phyloP scores from a whole-genome alignment of 1,140 invertebrate species.

The Sipha flava region DNA sequence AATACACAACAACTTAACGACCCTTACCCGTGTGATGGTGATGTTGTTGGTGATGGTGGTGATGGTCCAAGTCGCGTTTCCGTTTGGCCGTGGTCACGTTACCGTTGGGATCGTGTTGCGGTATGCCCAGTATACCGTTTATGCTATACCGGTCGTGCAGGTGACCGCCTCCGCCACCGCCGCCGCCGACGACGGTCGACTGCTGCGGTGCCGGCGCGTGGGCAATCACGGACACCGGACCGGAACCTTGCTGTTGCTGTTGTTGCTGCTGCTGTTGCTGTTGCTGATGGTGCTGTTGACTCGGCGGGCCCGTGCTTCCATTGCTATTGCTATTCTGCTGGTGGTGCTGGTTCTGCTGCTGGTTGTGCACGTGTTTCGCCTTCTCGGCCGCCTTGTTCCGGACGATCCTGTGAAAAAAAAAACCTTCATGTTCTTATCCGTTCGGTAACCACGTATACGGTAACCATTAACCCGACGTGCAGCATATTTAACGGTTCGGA shows the following conservation, averaged over 20 bases:
- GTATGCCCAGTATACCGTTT: slow-evolving; percentile 87
- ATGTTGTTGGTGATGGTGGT: slow-evolving; percentile 43
- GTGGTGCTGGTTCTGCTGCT: slow-evolving; percentile 53
- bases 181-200: background rate
- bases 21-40: slow-evolving; percentile 25
- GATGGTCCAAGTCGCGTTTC: slow-evolving; percentile 57
- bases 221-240: slow-evolving; percentile 35
- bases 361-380: slow-evolving; percentile 80
- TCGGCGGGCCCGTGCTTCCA: slow-evolving; percentile 36
- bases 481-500: slow-evolving; percentile 19
- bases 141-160: slow-evolving; percentile 75
- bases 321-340: slow-evolving; percentile 48
- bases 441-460: too few relatives aligned
- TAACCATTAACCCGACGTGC: background rate
- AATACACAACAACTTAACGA: background rate
- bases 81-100: slow-evolving; percentile 56
- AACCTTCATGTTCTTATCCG: too few relatives aligned
- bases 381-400: slow-evolving; percentile 93
- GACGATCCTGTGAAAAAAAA: slow-evolving; percentile 68
- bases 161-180: background rate
- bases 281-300: slow-evolving; percentile 41
- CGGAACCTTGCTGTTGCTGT: slow-evolving; percentile 30
- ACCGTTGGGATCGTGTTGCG: slow-evolving; percentile 59
- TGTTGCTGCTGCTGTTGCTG: slow-evolving; percentile 35
- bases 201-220: slow-evolving; percentile 34